Percentiles rank a stretch among this genome's conserved stretches.
phyloP scores from a whole-genome alignment of 2,113 vertebrate genomes.

The Pavo muticus region DNA sequence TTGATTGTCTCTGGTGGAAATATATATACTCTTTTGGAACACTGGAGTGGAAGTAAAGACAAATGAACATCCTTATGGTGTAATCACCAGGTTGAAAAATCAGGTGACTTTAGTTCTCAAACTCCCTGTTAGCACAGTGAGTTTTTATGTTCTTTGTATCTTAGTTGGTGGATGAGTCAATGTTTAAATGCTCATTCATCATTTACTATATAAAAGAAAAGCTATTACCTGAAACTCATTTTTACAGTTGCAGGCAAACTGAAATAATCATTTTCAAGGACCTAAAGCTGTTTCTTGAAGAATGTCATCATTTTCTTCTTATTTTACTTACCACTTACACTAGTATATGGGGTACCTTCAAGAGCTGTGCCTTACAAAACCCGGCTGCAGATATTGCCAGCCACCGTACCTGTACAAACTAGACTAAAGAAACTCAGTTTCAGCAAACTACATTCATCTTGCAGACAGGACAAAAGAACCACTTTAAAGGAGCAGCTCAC shows the following conservation, averaged over 20 bases:
- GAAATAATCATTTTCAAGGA: conserved; percentile 85
- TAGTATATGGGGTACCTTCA: conserved; percentile 71
- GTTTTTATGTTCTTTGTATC: conserved; percentile 80
- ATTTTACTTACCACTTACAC: conserved; percentile 82
- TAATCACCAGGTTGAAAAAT: conserved; percentile 81
- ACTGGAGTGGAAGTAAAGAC: conserved; percentile 74
- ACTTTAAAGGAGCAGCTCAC: not conserved
- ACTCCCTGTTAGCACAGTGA: conserved; percentile 79
- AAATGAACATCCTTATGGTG: conserved; percentile 77
- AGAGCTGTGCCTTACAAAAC: conserved; percentile 58
- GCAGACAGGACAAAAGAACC: conserved; percentile 56
- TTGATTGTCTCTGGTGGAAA: conserved; percentile 76
- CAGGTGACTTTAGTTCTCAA: conserved; percentile 78
- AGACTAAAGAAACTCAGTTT: conserved; percentile 24
- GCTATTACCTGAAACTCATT: conserved; percentile 84
- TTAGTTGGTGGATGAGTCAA: conserved; percentile 81
- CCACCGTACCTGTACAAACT: not conserved
- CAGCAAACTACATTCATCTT: conserved; percentile 52
- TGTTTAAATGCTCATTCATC: conserved; percentile 83
- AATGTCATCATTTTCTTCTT: conserved; percentile 82
- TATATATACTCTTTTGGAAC: conserved; percentile 74
- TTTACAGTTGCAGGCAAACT: conserved; percentile 82
- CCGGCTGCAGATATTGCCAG: conserved; percentile 58
- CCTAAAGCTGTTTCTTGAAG: conserved; percentile 84
- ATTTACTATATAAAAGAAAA: conserved; percentile 85